Percentiles rank a stretch among this genome's conserved stretches.
phyloP scores from a whole-genome alignment of 2,888 invertebrate genomes.

The Ashinkailepas kermadecensis region DNA sequence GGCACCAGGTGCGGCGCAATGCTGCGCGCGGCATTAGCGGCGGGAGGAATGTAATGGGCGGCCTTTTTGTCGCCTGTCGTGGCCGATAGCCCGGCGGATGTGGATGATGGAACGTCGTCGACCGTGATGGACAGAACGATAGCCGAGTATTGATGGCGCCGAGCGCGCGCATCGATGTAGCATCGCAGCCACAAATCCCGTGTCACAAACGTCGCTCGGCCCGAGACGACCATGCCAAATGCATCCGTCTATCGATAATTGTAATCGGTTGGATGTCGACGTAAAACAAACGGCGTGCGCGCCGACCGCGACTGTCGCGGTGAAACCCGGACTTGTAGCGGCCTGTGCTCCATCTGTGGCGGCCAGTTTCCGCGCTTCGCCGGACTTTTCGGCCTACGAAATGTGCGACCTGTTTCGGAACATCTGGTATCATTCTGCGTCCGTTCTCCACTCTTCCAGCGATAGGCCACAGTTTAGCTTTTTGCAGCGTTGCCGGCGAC shows the following conservation, averaged over 20 bases:
- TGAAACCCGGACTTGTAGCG: too few relatives aligned
- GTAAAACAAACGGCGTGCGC: neutral
- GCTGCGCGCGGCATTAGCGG: neutral
- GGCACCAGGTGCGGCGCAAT: neutral
- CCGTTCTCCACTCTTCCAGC: constrained; percentile 1
- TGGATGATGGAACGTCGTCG: neutral
- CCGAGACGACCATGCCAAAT: neutral
- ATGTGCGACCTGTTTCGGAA: neutral
- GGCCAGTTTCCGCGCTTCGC: neutral
- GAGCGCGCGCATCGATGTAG: neutral
- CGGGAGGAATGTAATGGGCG: neutral
- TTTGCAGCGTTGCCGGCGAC: constrained; percentile 10
- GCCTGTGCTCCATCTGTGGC: too few relatives aligned
- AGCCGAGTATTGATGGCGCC: neutral
- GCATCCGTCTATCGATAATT: neutral
- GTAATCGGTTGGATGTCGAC: neutral
- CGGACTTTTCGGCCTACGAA: neutral
- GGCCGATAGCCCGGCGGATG: neutral
- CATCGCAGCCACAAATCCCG: constrained; percentile 4
- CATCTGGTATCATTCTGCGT: neutral
- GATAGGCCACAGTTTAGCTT: constrained; percentile 12
- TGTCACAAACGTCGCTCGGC: neutral
- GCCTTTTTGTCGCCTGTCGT: neutral
- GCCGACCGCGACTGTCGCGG: too few relatives aligned
- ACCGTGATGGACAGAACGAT: neutral